Evolutionary conservation across 2,888 invertebrate species (phyloP).

Genomic region (Mythimna loreyi): DNA sequence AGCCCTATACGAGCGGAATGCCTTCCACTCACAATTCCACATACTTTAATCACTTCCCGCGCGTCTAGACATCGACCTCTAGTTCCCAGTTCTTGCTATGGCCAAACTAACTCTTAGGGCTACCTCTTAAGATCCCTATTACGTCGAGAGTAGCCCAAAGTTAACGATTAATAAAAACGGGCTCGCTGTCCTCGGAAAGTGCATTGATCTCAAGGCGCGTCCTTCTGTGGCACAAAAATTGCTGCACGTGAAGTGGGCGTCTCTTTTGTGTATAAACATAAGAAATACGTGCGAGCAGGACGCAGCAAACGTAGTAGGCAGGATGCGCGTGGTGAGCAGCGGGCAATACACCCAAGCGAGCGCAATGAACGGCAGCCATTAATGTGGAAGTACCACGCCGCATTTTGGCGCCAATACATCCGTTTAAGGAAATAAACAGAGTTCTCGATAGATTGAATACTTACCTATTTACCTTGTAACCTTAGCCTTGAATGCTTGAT

Average conservation of each 20-base stretch:
- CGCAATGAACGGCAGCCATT: slow-evolving; percentile 89
- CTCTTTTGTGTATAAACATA: slow-evolving; percentile 78
- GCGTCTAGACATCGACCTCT: slow-evolving; percentile 85
- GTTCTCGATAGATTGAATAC: slow-evolving; percentile 15
- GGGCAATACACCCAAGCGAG: slow-evolving; percentile 89
- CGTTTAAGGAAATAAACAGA: slow-evolving; percentile 45
- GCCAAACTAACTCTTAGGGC: slow-evolving; percentile 79
- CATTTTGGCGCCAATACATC: slow-evolving; percentile 87
- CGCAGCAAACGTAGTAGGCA: slow-evolving; percentile 85
- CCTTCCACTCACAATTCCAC: slow-evolving; percentile 77
- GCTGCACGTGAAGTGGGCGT: slow-evolving; percentile 85
- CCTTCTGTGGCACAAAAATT: slow-evolving; percentile 89
- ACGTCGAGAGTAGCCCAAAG: slow-evolving; percentile 70
- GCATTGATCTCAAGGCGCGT: slow-evolving; percentile 89
- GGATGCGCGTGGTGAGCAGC: slow-evolving; percentile 88
- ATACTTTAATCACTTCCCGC: slow-evolving; percentile 85
- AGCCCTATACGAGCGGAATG: slow-evolving; percentile 76
- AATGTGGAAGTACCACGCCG: slow-evolving; percentile 83
- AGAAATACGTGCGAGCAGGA: slow-evolving; percentile 81
- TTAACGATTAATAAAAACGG: slow-evolving; percentile 86
- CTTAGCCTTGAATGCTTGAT: slow-evolving; percentile 32
- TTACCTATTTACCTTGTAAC: slow-evolving; percentile 30
- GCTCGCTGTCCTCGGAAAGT: slow-evolving; percentile 89
- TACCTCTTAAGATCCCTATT: slow-evolving; percentile 80
- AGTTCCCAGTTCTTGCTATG: slow-evolving; percentile 57